These are phyloP conservation scores for Cirrhinus mrigala DNA, from an alignment of 2,797 vertebrate species.

Conservation along the genomic window DNA sequence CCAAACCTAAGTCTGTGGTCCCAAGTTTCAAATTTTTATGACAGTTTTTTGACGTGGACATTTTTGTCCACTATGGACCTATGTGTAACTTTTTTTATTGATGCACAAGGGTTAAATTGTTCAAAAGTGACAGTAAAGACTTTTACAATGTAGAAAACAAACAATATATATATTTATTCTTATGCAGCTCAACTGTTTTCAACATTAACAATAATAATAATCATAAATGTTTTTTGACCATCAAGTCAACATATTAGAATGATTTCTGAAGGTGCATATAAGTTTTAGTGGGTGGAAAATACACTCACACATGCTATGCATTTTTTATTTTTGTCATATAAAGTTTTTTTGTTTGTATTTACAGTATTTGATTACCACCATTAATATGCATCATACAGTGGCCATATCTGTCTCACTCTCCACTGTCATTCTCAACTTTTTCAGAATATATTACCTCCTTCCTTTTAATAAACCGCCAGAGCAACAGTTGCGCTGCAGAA, in stretches of 20 bases:
- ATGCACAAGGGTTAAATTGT: neutral
- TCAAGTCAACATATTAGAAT: neutral
- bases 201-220: neutral
- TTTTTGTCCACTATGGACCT: too few relatives aligned
- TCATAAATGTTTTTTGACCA: neutral
- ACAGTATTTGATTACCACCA: neutral
- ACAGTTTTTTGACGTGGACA: too few relatives aligned
- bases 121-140: neutral
- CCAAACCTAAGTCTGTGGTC: too few relatives aligned
- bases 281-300: constrained; percentile 1
- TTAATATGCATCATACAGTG: neutral
- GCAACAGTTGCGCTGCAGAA: constrained; percentile 5
- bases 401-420: neutral
- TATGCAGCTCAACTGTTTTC: neutral
- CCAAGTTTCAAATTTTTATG: too few relatives aligned
- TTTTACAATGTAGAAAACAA: neutral
- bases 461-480: neutral
- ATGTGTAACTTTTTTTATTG: too few relatives aligned
- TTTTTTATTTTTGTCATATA: neutral
- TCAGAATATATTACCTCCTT: neutral
- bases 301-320: neutral
- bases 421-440: neutral
- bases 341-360: neutral
- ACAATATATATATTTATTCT: neutral
- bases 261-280: neutral